Conservation (phyloP, 2,888 invertebrate species). For the Lomographa bimaculata region DNA sequence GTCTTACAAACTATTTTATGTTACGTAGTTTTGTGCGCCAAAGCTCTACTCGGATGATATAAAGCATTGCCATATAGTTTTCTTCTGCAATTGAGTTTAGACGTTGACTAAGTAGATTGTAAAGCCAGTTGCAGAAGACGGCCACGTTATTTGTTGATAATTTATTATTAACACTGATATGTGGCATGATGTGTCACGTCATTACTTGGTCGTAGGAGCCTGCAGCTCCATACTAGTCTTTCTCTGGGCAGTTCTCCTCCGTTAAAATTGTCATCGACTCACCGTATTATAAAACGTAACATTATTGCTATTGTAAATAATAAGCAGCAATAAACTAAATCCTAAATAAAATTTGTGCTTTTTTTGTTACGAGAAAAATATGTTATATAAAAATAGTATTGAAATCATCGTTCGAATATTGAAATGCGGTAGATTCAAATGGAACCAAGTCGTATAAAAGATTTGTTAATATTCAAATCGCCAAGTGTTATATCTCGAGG, state of each 20-base stretch:
- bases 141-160: conserved; percentile 46
- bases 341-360: conserved; percentile 29
- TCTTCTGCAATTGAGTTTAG: conserved; percentile 41
- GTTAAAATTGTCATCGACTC: conserved; percentile 33
- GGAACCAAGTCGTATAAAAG: conserved; percentile 6
- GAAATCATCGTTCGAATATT: conserved; percentile 12
- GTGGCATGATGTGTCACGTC: conserved; percentile 80
- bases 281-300: conserved; percentile 16
- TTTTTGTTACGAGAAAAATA: conserved; percentile 20
- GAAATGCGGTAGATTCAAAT: no score
- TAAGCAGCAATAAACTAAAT: conserved; percentile 30
- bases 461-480: conserved; percentile 6
- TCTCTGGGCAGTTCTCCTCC: conserved; percentile 42
- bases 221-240: conserved; percentile 41
- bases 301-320: conserved; percentile 24
- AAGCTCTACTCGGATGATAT: conserved; percentile 75
- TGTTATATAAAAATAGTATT: conserved; percentile 30
- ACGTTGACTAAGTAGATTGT: conserved; percentile 18
- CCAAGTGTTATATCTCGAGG: conserved; percentile 12
- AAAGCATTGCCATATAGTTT: conserved; percentile 50
- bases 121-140: conserved; percentile 47
- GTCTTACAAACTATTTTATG: conserved; percentile 69
- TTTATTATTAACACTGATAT: conserved; percentile 71
- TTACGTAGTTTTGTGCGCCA: conserved; percentile 73
- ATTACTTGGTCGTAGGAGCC: conserved; percentile 66